Percentiles rank a stretch among this genome's conserved stretches.
phyloP scores from a whole-genome alignment of 1,140 invertebrate species.

The Zaprionus camerounensis region DNA sequence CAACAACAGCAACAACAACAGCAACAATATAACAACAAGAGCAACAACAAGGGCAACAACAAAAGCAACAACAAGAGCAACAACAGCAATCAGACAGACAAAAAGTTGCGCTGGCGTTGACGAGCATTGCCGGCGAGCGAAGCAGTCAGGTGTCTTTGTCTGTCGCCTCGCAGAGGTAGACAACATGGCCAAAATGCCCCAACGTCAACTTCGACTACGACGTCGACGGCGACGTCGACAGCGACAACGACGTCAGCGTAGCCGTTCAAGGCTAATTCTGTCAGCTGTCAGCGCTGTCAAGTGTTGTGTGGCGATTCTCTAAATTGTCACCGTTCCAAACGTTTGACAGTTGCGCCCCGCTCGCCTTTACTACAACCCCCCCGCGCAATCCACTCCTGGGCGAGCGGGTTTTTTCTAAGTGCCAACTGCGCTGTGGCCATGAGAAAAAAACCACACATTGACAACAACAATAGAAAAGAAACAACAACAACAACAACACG shows the following conservation, averaged over 20 bases:
- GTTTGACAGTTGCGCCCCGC: constrained; percentile 47
- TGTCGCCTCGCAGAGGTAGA: constrained; percentile 4
- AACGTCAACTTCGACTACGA: not conserved
- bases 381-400: not conserved
- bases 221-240: constrained; percentile 6
- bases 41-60: constrained; percentile 13
- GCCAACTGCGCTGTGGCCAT: constrained; percentile 19
- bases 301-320: constrained; percentile 62
- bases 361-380: not conserved
- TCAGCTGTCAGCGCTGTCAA: constrained; percentile 79
- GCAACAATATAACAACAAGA: constrained; percentile 2
- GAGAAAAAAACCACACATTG: constrained; percentile 14
- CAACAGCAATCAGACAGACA: constrained; percentile 8
- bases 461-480: constrained; percentile 10
- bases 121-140: constrained; percentile 26
- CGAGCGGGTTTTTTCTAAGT: constrained; percentile 9
- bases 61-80: constrained; percentile 9
- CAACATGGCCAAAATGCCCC: constrained; percentile 48
- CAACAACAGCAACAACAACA: constrained; percentile 30
- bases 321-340: constrained; percentile 68
- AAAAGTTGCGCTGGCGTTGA: constrained; percentile 49
- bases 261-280: constrained; percentile 79
- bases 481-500: not conserved
- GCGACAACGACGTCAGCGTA: not conserved
- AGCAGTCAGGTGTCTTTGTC: constrained; percentile 44